phyloP scores from a whole-genome alignment of 2,888 invertebrate species.

The Coenonympha glycerion region DNA sequence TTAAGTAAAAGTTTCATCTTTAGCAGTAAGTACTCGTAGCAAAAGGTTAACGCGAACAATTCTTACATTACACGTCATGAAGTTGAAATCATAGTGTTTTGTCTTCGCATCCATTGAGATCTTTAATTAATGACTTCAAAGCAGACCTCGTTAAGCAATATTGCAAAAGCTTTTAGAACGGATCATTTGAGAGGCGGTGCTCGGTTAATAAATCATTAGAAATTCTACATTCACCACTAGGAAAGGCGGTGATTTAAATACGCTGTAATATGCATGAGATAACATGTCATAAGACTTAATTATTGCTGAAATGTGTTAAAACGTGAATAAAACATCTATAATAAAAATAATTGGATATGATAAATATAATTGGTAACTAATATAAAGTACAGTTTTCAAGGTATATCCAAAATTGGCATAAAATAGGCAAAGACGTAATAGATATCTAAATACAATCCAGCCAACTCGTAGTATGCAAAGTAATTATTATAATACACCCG shows the following conservation, averaged over 20 bases:
- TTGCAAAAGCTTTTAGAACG: slow-evolving; percentile 23
- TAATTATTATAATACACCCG: too few relatives aligned
- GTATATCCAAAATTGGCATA: too few relatives aligned
- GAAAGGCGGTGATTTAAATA: not conserved
- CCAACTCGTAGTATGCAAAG: too few relatives aligned
- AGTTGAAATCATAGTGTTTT: slow-evolving; percentile 20
- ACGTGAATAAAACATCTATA: too few relatives aligned
- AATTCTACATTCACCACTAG: slow-evolving; percentile 10
- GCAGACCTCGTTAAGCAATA: slow-evolving; percentile 18
- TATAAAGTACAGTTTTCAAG: too few relatives aligned
- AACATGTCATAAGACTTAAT: not conserved
- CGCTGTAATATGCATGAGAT: not conserved
- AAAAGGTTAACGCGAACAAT: slow-evolving; percentile 28
- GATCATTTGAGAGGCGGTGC: slow-evolving; percentile 15
- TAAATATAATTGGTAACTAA: too few relatives aligned
- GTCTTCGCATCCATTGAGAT: slow-evolving; percentile 24
- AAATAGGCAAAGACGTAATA: too few relatives aligned
- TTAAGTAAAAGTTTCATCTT: not conserved
- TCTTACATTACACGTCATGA: slow-evolving; percentile 26
- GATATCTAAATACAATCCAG: too few relatives aligned
- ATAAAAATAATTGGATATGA: too few relatives aligned
- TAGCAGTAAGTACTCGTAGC: not conserved
- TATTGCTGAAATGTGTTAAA: too few relatives aligned
- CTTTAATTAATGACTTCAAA: slow-evolving; percentile 23
- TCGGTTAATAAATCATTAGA: slow-evolving; percentile 21